Conservation (phyloP, 2,113 vertebrate genomes). For the Ptyas mucosa region DNA sequence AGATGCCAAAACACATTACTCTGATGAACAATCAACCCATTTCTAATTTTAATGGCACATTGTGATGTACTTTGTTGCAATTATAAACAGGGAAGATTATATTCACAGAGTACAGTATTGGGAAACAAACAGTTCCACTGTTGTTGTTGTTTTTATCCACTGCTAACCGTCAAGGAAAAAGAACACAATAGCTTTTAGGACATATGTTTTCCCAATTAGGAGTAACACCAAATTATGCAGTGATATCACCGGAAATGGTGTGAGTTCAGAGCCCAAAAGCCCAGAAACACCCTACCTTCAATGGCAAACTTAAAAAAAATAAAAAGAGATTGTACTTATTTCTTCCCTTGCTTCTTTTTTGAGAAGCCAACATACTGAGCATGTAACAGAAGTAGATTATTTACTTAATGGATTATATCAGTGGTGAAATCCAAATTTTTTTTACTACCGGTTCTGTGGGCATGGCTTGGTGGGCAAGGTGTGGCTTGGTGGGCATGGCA, state of each 20-base stretch:
- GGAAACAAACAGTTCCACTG: not conserved
- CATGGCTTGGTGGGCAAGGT: too few species aligned
- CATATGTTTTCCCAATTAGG: not conserved
- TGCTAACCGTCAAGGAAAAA: slow-evolving; percentile 12
- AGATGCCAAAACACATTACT: slow-evolving; percentile 3
- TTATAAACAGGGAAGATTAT: not conserved
- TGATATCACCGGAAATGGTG: not conserved
- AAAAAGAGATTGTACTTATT: not conserved
- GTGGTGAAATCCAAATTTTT: too few species aligned
- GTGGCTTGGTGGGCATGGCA: too few species aligned
- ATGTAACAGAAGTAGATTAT: not conserved
- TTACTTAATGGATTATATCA: not conserved
- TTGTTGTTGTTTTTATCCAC: not conserved
- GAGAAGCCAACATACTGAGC: not conserved
- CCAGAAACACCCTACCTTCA: not conserved
- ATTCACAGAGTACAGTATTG: not conserved
- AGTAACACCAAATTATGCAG: not conserved
- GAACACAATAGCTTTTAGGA: not conserved
- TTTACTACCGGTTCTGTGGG: too few species aligned
- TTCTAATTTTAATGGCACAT: not conserved
- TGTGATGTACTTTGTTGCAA: not conserved
- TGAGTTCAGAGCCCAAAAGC: not conserved
- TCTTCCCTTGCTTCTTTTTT: not conserved
- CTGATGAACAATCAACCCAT: not conserved
- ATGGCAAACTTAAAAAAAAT: not conserved